Conservation (phyloP, 2,888 invertebrate genomes). For the Emesis russula region DNA sequence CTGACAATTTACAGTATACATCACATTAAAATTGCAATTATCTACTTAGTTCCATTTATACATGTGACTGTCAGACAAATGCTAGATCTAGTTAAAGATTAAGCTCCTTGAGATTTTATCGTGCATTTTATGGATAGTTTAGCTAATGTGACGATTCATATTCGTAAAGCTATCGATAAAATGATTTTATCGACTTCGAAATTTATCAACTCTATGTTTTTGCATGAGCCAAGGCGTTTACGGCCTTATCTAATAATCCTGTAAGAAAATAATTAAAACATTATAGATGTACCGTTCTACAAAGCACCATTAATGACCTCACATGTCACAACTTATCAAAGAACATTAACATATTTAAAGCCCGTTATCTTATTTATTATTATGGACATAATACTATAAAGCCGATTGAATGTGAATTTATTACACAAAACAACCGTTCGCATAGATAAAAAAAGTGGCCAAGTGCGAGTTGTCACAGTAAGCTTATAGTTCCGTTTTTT, state of each 20-base stretch:
- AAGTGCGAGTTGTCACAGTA: not conserved
- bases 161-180: too few species aligned
- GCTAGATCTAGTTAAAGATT: too few species aligned
- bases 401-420: conserved; percentile 29
- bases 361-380: conserved; percentile 32
- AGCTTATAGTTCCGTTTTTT: not conserved
- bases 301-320: conserved; percentile 14
- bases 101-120: too few species aligned
- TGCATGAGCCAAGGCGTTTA: not conserved
- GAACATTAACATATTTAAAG: conserved; percentile 41
- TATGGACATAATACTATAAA: conserved; percentile 30
- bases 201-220: too few species aligned
- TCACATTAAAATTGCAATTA: too few species aligned
- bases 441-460: not conserved
- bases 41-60: too few species aligned
- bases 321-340: conserved; percentile 26
- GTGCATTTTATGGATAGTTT: too few species aligned
- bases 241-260: not conserved
- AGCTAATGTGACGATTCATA: too few species aligned
- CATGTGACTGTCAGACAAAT: too few species aligned
- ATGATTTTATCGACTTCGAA: too few species aligned
- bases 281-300: not conserved
- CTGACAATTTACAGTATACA: too few species aligned
- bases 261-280: conserved; percentile 15
- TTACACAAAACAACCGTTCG: not conserved